These are phyloP conservation scores for Leptinotarsa undecemlineata DNA, from an alignment of 1,140 invertebrate genomes.

Conservation along the genomic window DNA sequence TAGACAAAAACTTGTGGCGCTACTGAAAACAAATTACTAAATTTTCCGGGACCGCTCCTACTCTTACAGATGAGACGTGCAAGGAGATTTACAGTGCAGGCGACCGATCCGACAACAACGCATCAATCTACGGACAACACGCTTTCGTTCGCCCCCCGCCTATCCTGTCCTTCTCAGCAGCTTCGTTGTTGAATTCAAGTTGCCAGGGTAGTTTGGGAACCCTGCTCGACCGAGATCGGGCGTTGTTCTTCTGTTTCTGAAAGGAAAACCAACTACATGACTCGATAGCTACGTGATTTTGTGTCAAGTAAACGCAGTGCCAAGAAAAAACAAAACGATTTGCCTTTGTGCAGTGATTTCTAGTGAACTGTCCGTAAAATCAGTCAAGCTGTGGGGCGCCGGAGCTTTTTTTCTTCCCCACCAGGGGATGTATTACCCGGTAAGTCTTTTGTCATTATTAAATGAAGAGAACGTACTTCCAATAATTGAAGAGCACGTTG, in stretches of 20 bases:
- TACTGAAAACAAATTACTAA: not conserved
- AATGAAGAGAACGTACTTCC: not conserved
- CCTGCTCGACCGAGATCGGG: slow-evolving; percentile 44
- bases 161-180: slow-evolving; percentile 41
- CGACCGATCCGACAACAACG: slow-evolving; percentile 11
- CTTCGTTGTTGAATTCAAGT: slow-evolving; percentile 31
- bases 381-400: slow-evolving; percentile 92
- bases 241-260: slow-evolving; percentile 40
- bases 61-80: not conserved
- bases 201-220: slow-evolving; percentile 47
- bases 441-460: slow-evolving; percentile 61
- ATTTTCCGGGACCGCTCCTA: not conserved
- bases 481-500: slow-evolving; percentile 5
- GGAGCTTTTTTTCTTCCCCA: slow-evolving; percentile 89
- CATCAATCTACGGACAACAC: slow-evolving; percentile 19
- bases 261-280: slow-evolving; percentile 13
- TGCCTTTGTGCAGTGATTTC: slow-evolving; percentile 47
- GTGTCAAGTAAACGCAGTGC: slow-evolving; percentile 26
- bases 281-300: slow-evolving; percentile 6
- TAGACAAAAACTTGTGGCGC: not conserved
- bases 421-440: slow-evolving; percentile 91
- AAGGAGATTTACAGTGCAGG: not conserved
- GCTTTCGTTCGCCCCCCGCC: slow-evolving; percentile 32
- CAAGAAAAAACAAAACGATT: slow-evolving; percentile 30
- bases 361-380: slow-evolving; percentile 62